Evolutionary conservation across 2,888 invertebrate genomes (phyloP).

Genomic region (Podotricha telesiphe): DNA sequence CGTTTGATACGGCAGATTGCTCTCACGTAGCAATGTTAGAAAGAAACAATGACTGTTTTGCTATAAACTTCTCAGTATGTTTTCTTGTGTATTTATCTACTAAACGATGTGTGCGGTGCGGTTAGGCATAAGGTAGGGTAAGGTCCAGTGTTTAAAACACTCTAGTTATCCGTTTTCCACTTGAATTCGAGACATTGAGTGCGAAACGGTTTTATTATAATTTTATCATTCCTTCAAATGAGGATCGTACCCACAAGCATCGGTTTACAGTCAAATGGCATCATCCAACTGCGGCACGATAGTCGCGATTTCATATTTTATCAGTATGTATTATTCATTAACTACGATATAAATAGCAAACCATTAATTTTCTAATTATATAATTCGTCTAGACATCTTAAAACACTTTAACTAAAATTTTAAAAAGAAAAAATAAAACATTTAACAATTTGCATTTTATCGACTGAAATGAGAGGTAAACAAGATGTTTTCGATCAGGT

Average conservation of each 20-base stretch:
- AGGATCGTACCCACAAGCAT: too few species aligned
- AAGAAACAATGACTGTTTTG: conserved; percentile 22
- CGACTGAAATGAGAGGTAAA: conserved; percentile 17
- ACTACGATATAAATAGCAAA: not conserved
- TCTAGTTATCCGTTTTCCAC: too few species aligned
- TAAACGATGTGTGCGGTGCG: not conserved
- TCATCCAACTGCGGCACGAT: not conserved
- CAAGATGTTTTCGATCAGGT: conserved; percentile 14
- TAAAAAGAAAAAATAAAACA: conserved; percentile 1
- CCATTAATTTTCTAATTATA: not conserved
- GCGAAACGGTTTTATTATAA: too few species aligned
- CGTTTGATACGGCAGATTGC: conserved; percentile 47
- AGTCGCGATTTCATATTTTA: not conserved
- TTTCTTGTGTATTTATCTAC: not conserved
- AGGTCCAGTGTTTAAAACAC: too few species aligned
- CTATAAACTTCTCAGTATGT: conserved; percentile 4
- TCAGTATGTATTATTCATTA: not conserved
- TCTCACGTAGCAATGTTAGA: conserved; percentile 45
- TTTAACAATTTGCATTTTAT: conserved; percentile 22
- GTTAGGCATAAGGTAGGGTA: not conserved
- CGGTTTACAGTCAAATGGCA: not conserved
- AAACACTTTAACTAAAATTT: conserved; percentile 2
- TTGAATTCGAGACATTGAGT: too few species aligned
- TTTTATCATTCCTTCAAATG: too few species aligned
- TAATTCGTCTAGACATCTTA: not conserved